Conservation (phyloP, 2,888 invertebrate genomes). For the Nemapogon koenigi region DNA sequence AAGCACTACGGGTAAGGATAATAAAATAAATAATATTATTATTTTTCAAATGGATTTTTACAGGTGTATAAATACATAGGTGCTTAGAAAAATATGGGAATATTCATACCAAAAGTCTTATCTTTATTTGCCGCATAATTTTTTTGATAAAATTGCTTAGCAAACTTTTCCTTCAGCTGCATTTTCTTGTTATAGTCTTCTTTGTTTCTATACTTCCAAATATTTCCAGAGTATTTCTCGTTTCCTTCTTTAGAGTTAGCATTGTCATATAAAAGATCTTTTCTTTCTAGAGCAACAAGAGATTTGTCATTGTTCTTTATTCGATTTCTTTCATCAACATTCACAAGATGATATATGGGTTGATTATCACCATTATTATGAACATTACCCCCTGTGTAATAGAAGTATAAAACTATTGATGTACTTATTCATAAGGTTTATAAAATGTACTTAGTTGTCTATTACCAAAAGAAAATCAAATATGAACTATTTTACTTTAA, state of each 20-base stretch:
- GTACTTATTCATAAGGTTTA: background rate
- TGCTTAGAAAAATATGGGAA: background rate
- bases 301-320: conserved; percentile 53
- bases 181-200: conserved; percentile 34
- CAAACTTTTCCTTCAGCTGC: conserved; percentile 39
- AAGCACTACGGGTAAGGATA: no score
- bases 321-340: conserved; percentile 36
- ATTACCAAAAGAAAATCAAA: conserved; percentile 11
- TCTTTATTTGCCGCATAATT: conserved; percentile 25
- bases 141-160: conserved; percentile 30
- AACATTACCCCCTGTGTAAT: conserved; percentile 2
- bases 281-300: conserved; percentile 48
- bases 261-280: conserved; percentile 41
- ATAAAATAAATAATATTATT: no score
- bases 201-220: conserved; percentile 36
- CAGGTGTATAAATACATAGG: no score
- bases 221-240: conserved; percentile 31
- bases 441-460: background rate
- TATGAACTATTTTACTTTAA: no score
- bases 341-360: conserved; percentile 17
- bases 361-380: background rate
- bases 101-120: conserved; percentile 29
- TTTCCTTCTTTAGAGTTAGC: conserved; percentile 21
- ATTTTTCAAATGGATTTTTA: no score
- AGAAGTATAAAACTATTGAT: conserved; percentile 6